These are phyloP conservation scores for Stichopus chloronotus DNA, from an alignment of 35 echinoderm and acorn worm species.

Conservation along the genomic window DNA sequence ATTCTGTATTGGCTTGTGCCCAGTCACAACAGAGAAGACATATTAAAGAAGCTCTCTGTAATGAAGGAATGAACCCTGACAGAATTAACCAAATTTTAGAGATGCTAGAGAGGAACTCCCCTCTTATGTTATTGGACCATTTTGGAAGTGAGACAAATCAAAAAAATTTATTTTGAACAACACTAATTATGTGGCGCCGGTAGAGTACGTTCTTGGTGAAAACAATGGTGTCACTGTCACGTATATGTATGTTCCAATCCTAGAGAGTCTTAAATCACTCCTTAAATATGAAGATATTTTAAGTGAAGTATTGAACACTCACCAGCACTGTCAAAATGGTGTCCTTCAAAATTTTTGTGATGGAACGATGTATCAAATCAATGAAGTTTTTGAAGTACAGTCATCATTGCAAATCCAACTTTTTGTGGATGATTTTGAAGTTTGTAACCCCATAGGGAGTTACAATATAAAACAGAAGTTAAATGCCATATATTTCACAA, in stretches of 20 bases:
- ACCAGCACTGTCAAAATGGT: not conserved
- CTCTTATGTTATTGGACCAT: not conserved
- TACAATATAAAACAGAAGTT: slow-evolving; percentile 55
- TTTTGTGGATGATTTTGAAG: slow-evolving; percentile 69
- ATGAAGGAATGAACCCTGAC: not conserved
- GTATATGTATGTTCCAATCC: slow-evolving; percentile 40
- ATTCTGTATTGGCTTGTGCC: slow-evolving; percentile 5
- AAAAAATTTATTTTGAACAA: slow-evolving; percentile 24
- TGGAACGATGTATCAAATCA: slow-evolving; percentile 6
- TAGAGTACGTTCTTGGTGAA: slow-evolving; percentile 14
- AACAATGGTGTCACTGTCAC: slow-evolving; percentile 3
- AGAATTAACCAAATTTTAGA: not conserved
- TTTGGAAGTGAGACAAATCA: slow-evolving; percentile 51
- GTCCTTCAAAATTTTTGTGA: slow-evolving; percentile 28
- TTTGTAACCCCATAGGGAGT: slow-evolving; percentile 56
- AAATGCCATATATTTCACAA: slow-evolving; percentile 65
- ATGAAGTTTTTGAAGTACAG: not conserved
- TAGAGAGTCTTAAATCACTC: slow-evolving; percentile 12
- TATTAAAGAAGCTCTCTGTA: not conserved
- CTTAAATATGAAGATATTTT: slow-evolving; percentile 50
- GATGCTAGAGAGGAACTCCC: not conserved
- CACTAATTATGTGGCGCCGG: slow-evolving; percentile 10
- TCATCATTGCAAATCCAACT: slow-evolving; percentile 31
- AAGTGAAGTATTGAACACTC: slow-evolving; percentile 7
- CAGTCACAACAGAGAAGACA: not conserved